Evolutionary conservation across 2,113 vertebrate genomes (phyloP).

Genomic region (Gallinago paraguaiae): DNA sequence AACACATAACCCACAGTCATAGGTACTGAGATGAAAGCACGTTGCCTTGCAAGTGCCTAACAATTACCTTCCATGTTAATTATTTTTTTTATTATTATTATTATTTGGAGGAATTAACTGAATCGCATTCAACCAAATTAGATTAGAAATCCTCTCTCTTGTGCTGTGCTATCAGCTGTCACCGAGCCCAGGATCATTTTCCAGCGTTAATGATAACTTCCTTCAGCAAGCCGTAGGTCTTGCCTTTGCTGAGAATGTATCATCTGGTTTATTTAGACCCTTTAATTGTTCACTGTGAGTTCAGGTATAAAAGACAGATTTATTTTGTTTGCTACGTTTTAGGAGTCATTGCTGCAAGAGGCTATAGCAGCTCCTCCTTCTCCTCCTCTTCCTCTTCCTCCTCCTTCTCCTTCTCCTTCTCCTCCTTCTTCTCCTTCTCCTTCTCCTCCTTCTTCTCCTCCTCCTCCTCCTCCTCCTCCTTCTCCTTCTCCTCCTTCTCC

Average conservation of each 20-base stretch:
- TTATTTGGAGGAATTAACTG: background rate
- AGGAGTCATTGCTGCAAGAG: background rate
- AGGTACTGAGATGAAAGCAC: background rate
- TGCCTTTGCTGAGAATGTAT: background rate
- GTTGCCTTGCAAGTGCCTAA: background rate
- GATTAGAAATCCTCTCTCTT: background rate
- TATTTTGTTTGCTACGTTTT: background rate
- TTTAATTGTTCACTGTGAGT: background rate
- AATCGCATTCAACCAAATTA: background rate
- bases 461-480: no score
- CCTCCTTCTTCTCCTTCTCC: no score
- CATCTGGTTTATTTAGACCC: background rate
- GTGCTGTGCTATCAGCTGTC: background rate
- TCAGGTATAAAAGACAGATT: background rate
- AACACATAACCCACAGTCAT: background rate
- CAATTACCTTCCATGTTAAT: background rate
- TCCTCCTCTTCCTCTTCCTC: no score
- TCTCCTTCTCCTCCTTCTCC: background rate
- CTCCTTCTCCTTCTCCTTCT: no score
- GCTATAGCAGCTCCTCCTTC: background rate
- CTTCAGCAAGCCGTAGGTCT: background rate
- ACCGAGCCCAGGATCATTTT: background rate
- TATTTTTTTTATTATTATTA: background rate
- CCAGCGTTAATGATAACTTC: background rate
- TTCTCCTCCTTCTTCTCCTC: background rate